phyloP scores from a whole-genome alignment of 2,113 vertebrate species.

The Chlorodrepanis virens region DNA sequence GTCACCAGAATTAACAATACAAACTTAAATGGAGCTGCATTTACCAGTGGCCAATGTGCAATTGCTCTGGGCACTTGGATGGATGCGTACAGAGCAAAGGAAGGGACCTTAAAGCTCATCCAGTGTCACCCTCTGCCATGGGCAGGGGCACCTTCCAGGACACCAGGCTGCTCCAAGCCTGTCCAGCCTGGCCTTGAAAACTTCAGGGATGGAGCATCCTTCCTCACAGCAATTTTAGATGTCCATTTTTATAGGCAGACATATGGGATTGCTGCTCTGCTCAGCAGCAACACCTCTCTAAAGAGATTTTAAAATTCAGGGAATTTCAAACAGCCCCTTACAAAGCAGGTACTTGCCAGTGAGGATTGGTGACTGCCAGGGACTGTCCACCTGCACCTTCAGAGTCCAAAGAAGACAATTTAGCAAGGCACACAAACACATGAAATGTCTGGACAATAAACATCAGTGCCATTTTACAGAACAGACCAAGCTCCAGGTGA shows the following conservation, averaged over 20 bases:
- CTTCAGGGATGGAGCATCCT: not conserved
- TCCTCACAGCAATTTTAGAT: not conserved
- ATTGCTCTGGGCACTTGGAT: not conserved
- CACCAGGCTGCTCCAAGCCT: not conserved
- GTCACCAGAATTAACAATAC: not conserved
- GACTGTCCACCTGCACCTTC: not conserved
- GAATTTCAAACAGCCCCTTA: not conserved
- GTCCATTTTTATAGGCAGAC: not conserved
- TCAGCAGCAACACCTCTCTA: not conserved
- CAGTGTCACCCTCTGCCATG: not conserved
- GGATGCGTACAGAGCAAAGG: not conserved
- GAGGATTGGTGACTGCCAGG: not conserved
- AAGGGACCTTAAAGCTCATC: not conserved
- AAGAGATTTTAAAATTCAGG: not conserved
- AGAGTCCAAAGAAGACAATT: not conserved
- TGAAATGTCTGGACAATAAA: not conserved
- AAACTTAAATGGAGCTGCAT: not conserved
- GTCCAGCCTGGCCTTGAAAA: not conserved
- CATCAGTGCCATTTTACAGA: not conserved
- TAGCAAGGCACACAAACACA: not conserved
- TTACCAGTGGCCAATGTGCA: not conserved
- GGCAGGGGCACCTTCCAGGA: not conserved
- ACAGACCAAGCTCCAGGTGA: not conserved
- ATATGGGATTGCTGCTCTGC: not conserved
- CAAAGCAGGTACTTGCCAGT: not conserved